A percentile compares a stretch with the other conserved stretches of the same genome.
Conservation (phyloP, 2,113 vertebrate species). For the Semnornis frantzii region DNA sequence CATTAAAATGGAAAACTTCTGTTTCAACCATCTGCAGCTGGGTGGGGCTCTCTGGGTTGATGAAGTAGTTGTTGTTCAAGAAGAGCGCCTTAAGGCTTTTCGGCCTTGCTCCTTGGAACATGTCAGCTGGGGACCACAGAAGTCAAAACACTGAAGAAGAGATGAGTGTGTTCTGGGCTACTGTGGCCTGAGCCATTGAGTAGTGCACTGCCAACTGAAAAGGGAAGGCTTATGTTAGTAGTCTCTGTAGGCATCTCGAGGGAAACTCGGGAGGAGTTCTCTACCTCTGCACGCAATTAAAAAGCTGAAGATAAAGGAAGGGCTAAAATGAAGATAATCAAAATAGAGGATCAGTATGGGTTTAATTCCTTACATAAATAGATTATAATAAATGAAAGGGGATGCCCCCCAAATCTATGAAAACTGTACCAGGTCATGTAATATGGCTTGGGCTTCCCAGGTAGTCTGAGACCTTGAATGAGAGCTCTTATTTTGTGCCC, state of each 20-base stretch:
- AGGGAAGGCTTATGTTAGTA: background rate
- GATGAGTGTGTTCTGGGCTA: background rate
- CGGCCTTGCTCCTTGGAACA: background rate
- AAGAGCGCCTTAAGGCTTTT: background rate
- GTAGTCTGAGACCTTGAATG: background rate
- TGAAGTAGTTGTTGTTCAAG: slow-evolving; percentile 19
- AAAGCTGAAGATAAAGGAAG: background rate
- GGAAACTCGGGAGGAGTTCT: background rate
- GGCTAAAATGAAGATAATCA: background rate
- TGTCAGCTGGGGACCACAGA: background rate
- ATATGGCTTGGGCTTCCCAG: background rate
- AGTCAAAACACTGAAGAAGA: background rate
- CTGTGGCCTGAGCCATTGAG: rapidly evolving
- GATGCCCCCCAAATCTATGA: background rate
- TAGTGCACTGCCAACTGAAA: rapidly evolving
- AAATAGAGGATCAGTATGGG: background rate
- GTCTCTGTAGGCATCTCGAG: background rate
- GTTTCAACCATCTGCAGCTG: slow-evolving; percentile 32
- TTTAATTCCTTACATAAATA: background rate
- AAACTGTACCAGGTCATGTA: background rate
- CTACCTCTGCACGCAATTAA: rapidly evolving
- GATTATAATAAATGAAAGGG: background rate
- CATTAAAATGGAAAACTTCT: slow-evolving; percentile 32
- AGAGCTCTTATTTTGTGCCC: background rate
- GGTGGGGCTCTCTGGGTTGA: background rate